phyloP scores from a whole-genome alignment of 2,888 invertebrate genomes.

The Yponomeuta malinellus region DNA sequence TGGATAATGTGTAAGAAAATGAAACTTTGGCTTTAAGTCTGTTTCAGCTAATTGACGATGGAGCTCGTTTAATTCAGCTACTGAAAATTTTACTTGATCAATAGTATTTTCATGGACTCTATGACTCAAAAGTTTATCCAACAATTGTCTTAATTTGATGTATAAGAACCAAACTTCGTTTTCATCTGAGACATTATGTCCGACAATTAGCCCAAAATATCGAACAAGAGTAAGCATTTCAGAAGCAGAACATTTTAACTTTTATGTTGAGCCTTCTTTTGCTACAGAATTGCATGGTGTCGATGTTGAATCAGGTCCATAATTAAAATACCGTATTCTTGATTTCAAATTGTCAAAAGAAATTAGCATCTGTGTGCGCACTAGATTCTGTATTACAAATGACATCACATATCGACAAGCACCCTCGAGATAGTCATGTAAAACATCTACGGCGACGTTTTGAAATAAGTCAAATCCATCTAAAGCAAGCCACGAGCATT shows the following conservation, averaged over 20 bases:
- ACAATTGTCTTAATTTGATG: background rate
- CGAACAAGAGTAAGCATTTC: conserved; percentile 23
- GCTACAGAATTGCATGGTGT: background rate
- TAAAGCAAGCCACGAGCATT: conserved; percentile 20
- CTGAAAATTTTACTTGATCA: conserved; percentile 18
- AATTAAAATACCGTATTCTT: conserved; percentile 13
- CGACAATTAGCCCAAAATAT: conserved; percentile 24
- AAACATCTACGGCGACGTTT: conserved; percentile 19
- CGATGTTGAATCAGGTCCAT: conserved; percentile 11
- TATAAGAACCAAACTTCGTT: conserved; percentile 21
- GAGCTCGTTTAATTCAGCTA: conserved; percentile 21
- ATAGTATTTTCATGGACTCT: conserved; percentile 16
- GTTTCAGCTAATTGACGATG: conserved; percentile 15
- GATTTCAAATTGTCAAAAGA: conserved; percentile 13
- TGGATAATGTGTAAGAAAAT: conserved; percentile 22
- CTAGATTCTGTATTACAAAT: conserved; percentile 14
- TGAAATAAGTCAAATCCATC: conserved; percentile 19
- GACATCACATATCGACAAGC: conserved; percentile 19
- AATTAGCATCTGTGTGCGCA: conserved; percentile 7
- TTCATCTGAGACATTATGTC: conserved; percentile 20
- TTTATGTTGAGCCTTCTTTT: background rate
- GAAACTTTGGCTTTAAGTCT: conserved; percentile 11
- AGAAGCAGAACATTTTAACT: conserved; percentile 15
- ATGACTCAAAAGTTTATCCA: conserved; percentile 16
- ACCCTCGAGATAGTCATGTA: conserved; percentile 18